A percentile compares a stretch with the other conserved stretches of the same genome.
phyloP scores from a whole-genome alignment of 2,113 vertebrate genomes.

The Ptyas mucosa region DNA sequence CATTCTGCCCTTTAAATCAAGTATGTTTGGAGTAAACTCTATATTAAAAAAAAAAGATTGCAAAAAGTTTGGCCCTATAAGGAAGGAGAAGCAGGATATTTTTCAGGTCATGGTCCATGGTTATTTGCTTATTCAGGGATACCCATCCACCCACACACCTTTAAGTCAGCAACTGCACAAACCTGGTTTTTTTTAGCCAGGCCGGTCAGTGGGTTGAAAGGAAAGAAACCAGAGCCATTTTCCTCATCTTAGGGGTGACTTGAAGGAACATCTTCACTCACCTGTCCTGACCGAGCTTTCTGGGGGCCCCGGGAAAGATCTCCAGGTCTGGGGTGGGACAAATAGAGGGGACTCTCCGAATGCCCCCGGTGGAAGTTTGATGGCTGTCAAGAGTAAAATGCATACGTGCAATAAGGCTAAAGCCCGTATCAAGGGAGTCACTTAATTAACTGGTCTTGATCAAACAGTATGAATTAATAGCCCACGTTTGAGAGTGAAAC shows the following conservation, averaged over 20 bases:
- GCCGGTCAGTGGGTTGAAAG: neutral
- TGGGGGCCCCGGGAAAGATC: neutral
- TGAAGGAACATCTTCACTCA: neutral
- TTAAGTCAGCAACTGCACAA: neutral
- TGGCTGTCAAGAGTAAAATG: slow-evolving; percentile 58
- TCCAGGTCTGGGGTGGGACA: neutral
- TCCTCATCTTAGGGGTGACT: neutral
- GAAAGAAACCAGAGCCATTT: neutral
- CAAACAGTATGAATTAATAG: slow-evolving; percentile 64
- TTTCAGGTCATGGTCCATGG: neutral
- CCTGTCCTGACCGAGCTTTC: neutral
- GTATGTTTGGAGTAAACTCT: neutral
- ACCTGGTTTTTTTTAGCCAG: neutral
- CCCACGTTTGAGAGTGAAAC: slow-evolving; percentile 54
- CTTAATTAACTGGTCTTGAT: slow-evolving; percentile 69
- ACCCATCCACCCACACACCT: too few relatives aligned
- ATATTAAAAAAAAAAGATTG: too few relatives aligned
- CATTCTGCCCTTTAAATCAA: neutral
- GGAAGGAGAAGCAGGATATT: neutral
- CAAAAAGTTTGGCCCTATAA: neutral
- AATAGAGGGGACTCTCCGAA: neutral
- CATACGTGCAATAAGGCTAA: slow-evolving; percentile 47
- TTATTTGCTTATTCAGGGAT: neutral
- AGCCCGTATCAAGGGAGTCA: slow-evolving; percentile 65
- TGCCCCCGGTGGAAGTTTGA: slow-evolving; percentile 36